Base-by-base conservation (phyloP, 2,113 vertebrate species). In the Nannospalax galili region DNA sequence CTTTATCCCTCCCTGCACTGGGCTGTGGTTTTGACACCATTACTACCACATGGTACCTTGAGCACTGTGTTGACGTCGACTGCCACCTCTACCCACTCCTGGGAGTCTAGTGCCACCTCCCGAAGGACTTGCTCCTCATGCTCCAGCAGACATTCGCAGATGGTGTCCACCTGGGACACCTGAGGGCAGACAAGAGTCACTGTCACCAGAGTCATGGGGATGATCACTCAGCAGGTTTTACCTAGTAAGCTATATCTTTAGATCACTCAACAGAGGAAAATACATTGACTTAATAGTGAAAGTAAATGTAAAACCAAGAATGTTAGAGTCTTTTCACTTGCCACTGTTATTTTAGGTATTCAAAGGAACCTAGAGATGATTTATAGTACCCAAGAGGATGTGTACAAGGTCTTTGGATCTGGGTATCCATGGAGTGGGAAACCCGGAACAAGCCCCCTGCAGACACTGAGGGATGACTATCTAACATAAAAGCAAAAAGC, bases 141-240 rank as follows among this genome's bases (percentile, higher is more conserved):
- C 85, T 99, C 99, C 93, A 99, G 97, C 80, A 99, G 98, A 86
- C 99, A 99, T 82, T 99, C 99, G 16, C 99, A 99, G 96, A 99
- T 98, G 0, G 98, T 98, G 90, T 99, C 99, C 96, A 99, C 98
- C 96, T 99, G 99, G 35, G 99, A 99, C n/a, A 99, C 99, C 99
- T 99, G 98, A 58, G 95, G 87, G 65, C 8, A 67, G 5, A 95
- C 16, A 94, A n/a, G 73, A 24, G 48, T 37, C 77, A 91, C 56
- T 37, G 81, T 74, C 20, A 65, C 1, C 14, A 60, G 35, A 30
- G 48, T 52, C 52, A 22, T 19, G 32, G 42, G 7, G 24, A 78
- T 24, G 17, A 74, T 1, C n/a, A 37, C 69, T 72, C 69, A 72
- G 15, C n/a, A 11, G 40, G 40, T 40, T 67, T 37, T 42, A 62